A percentile compares a stretch with the other conserved stretches of the same genome.
These are phyloP conservation scores for Leptodactylus fuscus DNA, from an alignment of 2,113 vertebrate species.

Conservation along the genomic window DNA sequence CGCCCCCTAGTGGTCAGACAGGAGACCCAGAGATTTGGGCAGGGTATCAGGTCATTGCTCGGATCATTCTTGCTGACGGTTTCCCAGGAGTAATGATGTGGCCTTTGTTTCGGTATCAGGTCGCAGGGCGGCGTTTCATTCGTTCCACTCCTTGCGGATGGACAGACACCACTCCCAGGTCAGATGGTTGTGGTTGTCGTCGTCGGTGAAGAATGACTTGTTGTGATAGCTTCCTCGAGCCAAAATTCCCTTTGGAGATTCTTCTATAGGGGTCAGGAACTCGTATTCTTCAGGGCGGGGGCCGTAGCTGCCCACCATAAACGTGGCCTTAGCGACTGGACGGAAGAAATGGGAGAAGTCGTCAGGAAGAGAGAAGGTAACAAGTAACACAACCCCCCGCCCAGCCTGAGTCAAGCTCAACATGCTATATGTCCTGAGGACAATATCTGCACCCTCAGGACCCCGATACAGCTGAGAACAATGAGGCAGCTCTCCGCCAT, in stretches of 20 bases:
- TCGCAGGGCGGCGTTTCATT: conserved; percentile 65
- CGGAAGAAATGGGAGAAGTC: conserved; percentile 11
- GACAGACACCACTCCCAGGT: conserved; percentile 85
- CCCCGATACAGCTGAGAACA: too few relatives aligned
- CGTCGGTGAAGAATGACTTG: conserved; percentile 83
- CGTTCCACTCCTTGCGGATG: conserved; percentile 85
- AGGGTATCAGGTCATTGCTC: background rate
- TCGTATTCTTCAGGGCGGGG: conserved; percentile 80
- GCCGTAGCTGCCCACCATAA: conserved; percentile 85
- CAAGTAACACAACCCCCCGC: background rate
- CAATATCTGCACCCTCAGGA: too few relatives aligned
- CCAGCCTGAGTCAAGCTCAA: too few relatives aligned
- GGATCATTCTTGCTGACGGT: background rate
- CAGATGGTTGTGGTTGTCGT: conserved; percentile 82
- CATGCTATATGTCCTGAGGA: too few relatives aligned
- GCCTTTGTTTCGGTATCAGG: background rate
- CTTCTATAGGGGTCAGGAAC: conserved; percentile 78
- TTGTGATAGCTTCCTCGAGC: conserved; percentile 81
- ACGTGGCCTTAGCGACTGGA: conserved; percentile 80
- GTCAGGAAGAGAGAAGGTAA: background rate
- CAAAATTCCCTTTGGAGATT: conserved; percentile 80
- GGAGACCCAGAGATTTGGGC: background rate
- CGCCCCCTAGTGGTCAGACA: background rate
- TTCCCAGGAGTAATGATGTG: background rate
- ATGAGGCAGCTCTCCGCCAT: too few relatives aligned